Conservation (phyloP, 2,113 vertebrate species). For the mouse (Mus musculus) region GRCm39 chrX:93671001-93671500, state of each 20-base stretch:
- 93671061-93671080: neutral
- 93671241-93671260: neutral
- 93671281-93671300: neutral
- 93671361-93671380: neutral
- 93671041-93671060: neutral
- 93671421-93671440: neutral
- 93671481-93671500: neutral
- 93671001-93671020: neutral
- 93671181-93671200: neutral
- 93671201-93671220: neutral
- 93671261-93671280: neutral
- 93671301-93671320: neutral
- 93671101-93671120: neutral
- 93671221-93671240: neutral
- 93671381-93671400: neutral
- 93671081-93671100: neutral
- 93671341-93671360: neutral
- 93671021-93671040: neutral
- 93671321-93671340: neutral
- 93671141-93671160: neutral
- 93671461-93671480: neutral
- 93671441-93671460: neutral
- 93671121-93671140: neutral
- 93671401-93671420: neutral
- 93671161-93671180: neutral